phyloP scores from a whole-genome alignment of 2,113 vertebrate species.

The Sapajus apella region DNA sequence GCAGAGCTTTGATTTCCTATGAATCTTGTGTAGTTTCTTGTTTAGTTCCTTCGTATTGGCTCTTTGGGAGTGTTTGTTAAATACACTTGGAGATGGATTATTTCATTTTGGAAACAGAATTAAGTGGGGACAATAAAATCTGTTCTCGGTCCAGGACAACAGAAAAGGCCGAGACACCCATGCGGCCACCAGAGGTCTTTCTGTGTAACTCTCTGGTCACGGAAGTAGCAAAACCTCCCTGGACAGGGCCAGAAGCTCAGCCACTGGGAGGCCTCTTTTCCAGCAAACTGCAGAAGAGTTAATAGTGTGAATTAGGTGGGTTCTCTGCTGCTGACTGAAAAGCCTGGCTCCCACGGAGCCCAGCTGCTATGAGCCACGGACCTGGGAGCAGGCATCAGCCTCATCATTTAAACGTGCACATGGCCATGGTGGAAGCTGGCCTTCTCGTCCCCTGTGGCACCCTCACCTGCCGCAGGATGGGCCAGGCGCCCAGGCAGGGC shows the following conservation, averaged over 20 bases:
- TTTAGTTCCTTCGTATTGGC: neutral
- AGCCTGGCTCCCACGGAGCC: neutral
- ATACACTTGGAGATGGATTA: neutral
- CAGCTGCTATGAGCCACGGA: neutral
- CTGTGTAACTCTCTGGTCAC: neutral
- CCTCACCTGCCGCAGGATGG: neutral
- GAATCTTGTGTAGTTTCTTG: neutral
- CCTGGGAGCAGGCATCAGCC: neutral
- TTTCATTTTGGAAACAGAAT: conserved; percentile 50
- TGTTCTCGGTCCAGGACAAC: neutral
- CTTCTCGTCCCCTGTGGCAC: neutral
- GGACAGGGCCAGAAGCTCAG: neutral
- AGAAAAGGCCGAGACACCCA: neutral
- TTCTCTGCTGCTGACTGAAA: neutral
- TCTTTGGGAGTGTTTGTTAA: neutral
- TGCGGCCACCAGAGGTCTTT: no score
- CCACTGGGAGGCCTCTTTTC: no score
- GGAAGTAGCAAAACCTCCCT: neutral
- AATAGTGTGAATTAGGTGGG: neutral
- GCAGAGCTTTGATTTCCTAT: neutral
- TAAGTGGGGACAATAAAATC: neutral
- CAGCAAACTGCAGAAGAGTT: neutral
- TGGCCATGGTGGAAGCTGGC: neutral
- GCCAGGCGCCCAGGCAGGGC: neutral
- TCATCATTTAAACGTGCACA: neutral